Evolutionary conservation across 2,113 vertebrate species (phyloP).

Genomic region (Micromys minutus): DNA sequence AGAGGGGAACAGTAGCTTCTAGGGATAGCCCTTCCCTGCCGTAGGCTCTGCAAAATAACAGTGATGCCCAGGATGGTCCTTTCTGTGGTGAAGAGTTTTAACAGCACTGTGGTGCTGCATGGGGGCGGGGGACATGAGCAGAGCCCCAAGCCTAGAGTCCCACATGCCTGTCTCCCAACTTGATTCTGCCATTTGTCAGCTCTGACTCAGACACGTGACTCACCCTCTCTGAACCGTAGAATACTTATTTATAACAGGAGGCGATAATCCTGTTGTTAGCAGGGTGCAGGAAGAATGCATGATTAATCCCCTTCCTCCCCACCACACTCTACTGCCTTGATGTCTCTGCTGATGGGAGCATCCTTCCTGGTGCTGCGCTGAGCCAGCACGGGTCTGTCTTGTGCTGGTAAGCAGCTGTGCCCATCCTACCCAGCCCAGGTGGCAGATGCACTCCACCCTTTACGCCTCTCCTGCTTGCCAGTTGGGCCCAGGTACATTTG

Average conservation of each 20-base stretch:
- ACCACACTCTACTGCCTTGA: background rate
- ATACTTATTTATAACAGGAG: background rate
- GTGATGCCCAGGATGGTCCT: background rate
- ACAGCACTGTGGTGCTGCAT: fast-evolving
- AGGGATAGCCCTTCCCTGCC: background rate
- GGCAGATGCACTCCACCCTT: too few species aligned
- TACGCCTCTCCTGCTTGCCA: background rate
- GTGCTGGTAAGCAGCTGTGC: background rate
- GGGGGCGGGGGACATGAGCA: background rate
- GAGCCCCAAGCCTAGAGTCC: background rate
- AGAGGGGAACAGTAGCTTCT: constrained; percentile 41
- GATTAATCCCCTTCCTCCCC: background rate
- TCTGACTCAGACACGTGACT: background rate
- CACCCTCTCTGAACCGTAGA: background rate
- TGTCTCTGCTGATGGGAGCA: background rate
- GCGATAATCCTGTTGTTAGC: background rate
- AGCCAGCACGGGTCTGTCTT: background rate
- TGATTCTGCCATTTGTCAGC: background rate
- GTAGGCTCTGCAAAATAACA: constrained; percentile 15
- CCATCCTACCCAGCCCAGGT: background rate
- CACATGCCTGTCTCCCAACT: background rate
- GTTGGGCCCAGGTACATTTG: background rate
- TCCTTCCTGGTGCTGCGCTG: background rate
- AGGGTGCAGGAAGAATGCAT: background rate
- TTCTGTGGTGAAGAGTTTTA: background rate